Percentiles rank a stretch among this genome's conserved stretches.
Conservation (phyloP, 2,113 vertebrate species). For the Apteryx owenii region DNA sequence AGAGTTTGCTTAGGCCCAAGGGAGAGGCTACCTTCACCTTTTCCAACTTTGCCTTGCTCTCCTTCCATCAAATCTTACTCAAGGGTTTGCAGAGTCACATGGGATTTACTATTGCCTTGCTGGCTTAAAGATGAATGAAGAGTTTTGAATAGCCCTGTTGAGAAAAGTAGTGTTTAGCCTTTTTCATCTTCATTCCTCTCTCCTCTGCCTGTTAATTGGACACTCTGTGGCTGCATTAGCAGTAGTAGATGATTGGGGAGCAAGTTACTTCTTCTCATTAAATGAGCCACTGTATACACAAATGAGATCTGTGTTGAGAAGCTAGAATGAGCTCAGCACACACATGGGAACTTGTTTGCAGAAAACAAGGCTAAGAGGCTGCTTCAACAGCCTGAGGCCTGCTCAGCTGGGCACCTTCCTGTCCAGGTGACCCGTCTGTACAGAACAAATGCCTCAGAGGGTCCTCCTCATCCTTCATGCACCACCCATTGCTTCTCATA, state of each 20-base stretch:
- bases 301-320: not conserved
- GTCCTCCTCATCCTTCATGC: not conserved
- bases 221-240: not conserved
- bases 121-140: not conserved
- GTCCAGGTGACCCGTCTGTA: not conserved
- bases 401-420: not conserved
- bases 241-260: not conserved
- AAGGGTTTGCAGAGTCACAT: too few species aligned
- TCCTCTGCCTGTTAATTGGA: not conserved
- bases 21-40: not conserved
- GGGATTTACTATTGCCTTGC: not conserved
- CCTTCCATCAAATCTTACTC: not conserved
- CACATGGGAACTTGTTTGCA: not conserved
- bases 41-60: not conserved
- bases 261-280: not conserved
- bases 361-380: not conserved
- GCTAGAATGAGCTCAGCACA: not conserved
- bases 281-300: not conserved
- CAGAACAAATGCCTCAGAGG: not conserved
- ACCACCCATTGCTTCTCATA: not conserved
- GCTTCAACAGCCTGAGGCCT: not conserved
- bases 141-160: not conserved
- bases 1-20: not conserved
- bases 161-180: not conserved
- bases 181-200: not conserved